Base-by-base conservation (phyloP, 2,888 invertebrate genomes). In the Caenorhabditis angaria region DNA sequence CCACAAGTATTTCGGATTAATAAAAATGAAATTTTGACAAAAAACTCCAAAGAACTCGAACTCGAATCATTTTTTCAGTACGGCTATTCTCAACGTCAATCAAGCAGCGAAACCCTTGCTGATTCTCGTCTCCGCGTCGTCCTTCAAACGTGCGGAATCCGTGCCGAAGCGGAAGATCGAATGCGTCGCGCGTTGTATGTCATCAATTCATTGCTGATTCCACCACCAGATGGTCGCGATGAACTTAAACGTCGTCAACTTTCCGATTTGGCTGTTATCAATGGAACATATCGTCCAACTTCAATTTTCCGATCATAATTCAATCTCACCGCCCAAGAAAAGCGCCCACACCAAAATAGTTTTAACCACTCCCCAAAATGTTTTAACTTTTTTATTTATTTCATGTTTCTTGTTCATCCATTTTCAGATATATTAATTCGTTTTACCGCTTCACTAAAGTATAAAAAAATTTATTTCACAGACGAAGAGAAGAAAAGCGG, bases 201-300 rank as follows among this genome's bases (percentile, higher is more conserved):
- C 91, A 95, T 99, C 75, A 94, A 94, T 90, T 96, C 95, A 89
- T 91, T 99, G 87, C 92, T 99, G 85, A 92, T 97, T 88, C 97
- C 97, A 89, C 95, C 97, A 27, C 68, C 72, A 32, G 97, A 99
- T 89, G 99, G 99, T 78, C 97, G 97, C 91, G 99, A 99, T 90
- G 97, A 97, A 90, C 91, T 99, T 88, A 99, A 99, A 92, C 97
- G 99, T 90, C 92, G 97, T 88, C 99, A 99, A 90, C 91, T 99
- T 87, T 97, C 99, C 97, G 99, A 99, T 90, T 91, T 99, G 88
- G 97, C 99, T 88, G 99, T 99, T 88, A 97, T 99, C 89, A 99
- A 99, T 89, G 99, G 99, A 88, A 99, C 99, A 66, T 99, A 97
- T 91, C 92, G 97, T 4, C 80, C 76, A n/a, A 41, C 41, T 18